Evolutionary conservation across 1,140 invertebrate species (phyloP).

Genomic region (Oscheius sp.): DNA sequence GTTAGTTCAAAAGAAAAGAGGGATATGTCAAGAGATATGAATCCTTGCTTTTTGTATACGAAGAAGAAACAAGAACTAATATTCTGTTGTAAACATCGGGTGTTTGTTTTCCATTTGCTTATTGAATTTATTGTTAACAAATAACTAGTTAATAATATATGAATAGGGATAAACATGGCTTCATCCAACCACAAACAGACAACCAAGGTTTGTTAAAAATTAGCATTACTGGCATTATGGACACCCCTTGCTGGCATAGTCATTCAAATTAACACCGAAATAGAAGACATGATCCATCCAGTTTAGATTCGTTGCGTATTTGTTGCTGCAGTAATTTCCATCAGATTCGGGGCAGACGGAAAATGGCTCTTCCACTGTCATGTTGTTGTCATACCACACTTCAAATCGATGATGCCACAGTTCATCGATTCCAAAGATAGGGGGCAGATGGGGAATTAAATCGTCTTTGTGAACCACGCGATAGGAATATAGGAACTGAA

Average conservation of each 20-base stretch:
- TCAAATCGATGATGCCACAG: conserved; percentile 22
- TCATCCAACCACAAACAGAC: too few species aligned
- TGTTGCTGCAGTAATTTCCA: conserved; percentile 13
- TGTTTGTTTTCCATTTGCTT: too few species aligned
- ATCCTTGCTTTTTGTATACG: too few species aligned
- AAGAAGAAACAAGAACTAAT: too few species aligned
- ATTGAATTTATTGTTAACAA: too few species aligned
- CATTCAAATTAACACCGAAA: conserved; percentile 11
- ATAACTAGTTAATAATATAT: too few species aligned
- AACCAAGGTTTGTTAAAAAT: too few species aligned
- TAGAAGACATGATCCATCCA: conserved; percentile 18
- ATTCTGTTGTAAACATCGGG: too few species aligned
- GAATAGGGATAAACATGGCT: too few species aligned
- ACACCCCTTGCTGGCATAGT: conserved; percentile 2
- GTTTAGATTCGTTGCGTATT: neutral
- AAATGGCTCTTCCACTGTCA: neutral
- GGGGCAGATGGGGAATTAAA: conserved; percentile 43
- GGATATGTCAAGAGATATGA: too few species aligned
- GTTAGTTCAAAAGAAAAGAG: too few species aligned
- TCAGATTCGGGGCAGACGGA: conserved; percentile 20
- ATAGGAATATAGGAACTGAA: conserved; percentile 27
- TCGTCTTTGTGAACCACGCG: conserved; percentile 41
- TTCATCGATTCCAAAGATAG: conserved; percentile 15
- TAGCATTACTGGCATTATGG: too few species aligned
- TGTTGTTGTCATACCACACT: conserved; percentile 32